Evolutionary conservation across 1,140 invertebrate genomes (phyloP), one percentile per base, ranked within the genome.

Genomic region (Drosophila pandora): DNA sequence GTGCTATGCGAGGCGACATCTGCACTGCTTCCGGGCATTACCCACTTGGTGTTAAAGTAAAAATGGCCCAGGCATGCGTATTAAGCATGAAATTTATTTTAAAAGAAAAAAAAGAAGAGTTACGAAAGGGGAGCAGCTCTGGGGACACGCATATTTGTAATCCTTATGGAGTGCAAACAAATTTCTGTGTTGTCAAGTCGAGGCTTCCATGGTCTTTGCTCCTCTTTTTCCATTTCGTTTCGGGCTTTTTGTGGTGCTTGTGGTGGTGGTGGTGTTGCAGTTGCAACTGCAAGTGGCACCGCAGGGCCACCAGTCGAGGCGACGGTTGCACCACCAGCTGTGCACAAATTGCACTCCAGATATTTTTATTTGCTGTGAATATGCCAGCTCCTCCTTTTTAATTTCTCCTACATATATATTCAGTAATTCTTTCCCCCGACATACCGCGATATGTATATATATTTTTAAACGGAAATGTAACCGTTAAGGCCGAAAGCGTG

Each of bases 361-460:
- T 83, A 88, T 88, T 88, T 88, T 88, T 88, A 88, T 88, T 88
- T 88, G 84, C 83, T 88, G 83, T 88, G 83, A 88, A 85, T 84
- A 82, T 82, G 70, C 30, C 67, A 73, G 68, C 68, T 71, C 28
- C 47, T 60, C 67, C 55, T 39, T 45, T 52, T 48, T 17, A 43
- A 60, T 34, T 37, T 17, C 30, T 48, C 48, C 34, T 22, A 13
- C 34, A 43, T 55, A 50, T 39, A 61, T 17, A 41, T 21, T 23
- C 10, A 49, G 21, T 2, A 12, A 37, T 23, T 23, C n/a, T 60
- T 54, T 28, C 50, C 30, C 48, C 41, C n/a, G 1, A 41, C 17
- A 21, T 43, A 17, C 17, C 17, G 0, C 17, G 9, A 9, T 37
- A 34, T 12, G 32, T 9, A n/a, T 69, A 68, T 69, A 57, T 69